phyloP scores from a whole-genome alignment of 1,140 invertebrate genomes.

The Drusus annulatus region DNA sequence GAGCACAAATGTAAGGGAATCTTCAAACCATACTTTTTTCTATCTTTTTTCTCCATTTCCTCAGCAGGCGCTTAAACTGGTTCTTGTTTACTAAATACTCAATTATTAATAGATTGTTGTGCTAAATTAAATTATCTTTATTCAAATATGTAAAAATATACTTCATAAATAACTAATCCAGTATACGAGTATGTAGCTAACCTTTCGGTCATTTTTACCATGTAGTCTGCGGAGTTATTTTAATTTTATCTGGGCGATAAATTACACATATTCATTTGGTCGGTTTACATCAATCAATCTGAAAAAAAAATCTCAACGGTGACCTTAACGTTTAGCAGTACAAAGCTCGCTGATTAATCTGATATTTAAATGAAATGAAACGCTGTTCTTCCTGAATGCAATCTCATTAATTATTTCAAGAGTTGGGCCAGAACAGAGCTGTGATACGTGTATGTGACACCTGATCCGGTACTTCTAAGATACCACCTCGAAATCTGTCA shows the following conservation, averaged over 20 bases:
- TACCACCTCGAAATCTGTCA: not conserved
- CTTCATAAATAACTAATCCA: no score
- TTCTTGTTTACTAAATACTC: not conserved
- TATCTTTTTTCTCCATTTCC: not conserved
- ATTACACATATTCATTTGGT: not conserved
- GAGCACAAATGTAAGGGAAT: constrained; percentile 68
- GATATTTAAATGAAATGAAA: not conserved
- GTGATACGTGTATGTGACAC: not conserved
- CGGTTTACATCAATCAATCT: not conserved
- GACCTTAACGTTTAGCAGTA: not conserved
- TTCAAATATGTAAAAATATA: no score
- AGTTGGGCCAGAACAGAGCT: not conserved
- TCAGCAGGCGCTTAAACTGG: not conserved
- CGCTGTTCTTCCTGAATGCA: not conserved
- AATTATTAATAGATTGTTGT: not conserved
- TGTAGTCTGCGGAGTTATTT: not conserved
- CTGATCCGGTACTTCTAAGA: not conserved
- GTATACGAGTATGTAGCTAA: no score
- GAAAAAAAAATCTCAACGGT: not conserved
- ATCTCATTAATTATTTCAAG: not conserved
- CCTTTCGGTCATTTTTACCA: not conserved
- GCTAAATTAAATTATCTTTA: no score
- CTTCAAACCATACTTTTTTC: not conserved
- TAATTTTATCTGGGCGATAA: not conserved
- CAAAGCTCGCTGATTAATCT: not conserved